Percentiles rank a stretch among this genome's conserved stretches.
These are phyloP conservation scores for Paramisgurnus dabryanus DNA, from an alignment of 2,113 vertebrate genomes.

Conservation along the genomic window DNA sequence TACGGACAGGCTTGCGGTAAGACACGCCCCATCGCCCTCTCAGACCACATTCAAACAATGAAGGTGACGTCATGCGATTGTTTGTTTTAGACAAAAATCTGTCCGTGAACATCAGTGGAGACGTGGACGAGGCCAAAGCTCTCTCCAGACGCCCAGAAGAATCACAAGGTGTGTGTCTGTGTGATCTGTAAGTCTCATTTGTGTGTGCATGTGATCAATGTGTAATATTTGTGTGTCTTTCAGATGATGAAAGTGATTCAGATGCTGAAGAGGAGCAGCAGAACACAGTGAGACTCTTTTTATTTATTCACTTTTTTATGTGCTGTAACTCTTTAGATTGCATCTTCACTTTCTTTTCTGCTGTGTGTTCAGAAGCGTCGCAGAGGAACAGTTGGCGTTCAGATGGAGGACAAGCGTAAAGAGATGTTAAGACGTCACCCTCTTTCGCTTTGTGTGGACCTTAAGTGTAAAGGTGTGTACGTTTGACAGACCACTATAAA, in stretches of 20 bases:
- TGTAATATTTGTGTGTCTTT: neutral
- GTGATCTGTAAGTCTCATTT: neutral
- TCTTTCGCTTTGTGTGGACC: conserved; percentile 83
- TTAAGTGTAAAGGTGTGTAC: conserved; percentile 90
- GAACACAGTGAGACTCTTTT: conserved; percentile 83
- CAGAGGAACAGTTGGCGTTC: conserved; percentile 87
- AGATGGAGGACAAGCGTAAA: conserved; percentile 94
- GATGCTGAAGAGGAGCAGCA: conserved; percentile 96
- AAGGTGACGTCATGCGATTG: neutral
- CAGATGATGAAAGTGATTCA: conserved; percentile 97
- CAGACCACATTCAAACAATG: neutral
- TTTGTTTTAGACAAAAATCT: conserved; percentile 87
- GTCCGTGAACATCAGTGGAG: conserved; percentile 86
- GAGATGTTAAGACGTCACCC: conserved; percentile 96
- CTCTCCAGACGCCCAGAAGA: conserved; percentile 95
- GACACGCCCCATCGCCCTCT: conserved; percentile 20
- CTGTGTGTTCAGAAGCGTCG: conserved; percentile 83
- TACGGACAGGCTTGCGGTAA: conserved; percentile 96
- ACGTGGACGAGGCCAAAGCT: conserved; percentile 95
- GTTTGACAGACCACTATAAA: neutral
- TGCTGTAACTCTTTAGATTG: neutral
- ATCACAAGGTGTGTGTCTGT: conserved; percentile 82
- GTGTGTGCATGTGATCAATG: neutral
- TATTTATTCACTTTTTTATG: neutral
- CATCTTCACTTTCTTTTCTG: neutral